Percentiles rank a stretch among this genome's conserved stretches.
Evolutionary conservation across 2,113 vertebrate genomes (phyloP).

Genomic region (Nothobranchius kuhntae): DNA sequence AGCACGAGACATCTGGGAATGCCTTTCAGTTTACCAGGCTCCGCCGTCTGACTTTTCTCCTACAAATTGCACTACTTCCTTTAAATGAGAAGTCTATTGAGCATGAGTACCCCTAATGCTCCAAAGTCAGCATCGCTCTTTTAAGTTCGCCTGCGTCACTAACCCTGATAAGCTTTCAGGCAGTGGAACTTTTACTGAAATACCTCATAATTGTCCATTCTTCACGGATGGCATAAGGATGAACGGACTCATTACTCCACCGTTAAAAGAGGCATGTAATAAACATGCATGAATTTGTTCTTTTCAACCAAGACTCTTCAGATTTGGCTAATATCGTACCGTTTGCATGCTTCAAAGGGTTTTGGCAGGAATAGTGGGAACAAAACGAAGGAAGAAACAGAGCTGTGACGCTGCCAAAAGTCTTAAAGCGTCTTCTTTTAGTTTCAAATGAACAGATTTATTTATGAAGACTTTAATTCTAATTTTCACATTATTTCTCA

Average conservation of each 20-base stretch:
- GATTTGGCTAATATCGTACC: slow-evolving; percentile 47
- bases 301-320: slow-evolving; percentile 51
- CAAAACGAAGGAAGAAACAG: slow-evolving; percentile 13
- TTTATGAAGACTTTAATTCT: slow-evolving; percentile 18
- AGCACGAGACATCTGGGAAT: slow-evolving; percentile 50
- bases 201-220: slow-evolving; percentile 71
- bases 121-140: slow-evolving; percentile 62
- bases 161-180: slow-evolving; percentile 65
- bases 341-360: slow-evolving; percentile 67
- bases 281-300: slow-evolving; percentile 63
- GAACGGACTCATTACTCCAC: slow-evolving; percentile 52
- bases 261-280: slow-evolving; percentile 74
- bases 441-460: slow-evolving; percentile 23
- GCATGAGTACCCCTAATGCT: slow-evolving; percentile 64
- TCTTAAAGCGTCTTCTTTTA: slow-evolving; percentile 25
- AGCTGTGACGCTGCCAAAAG: slow-evolving; percentile 8
- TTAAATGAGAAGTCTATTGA: slow-evolving; percentile 69
- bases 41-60: slow-evolving; percentile 38
- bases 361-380: slow-evolving; percentile 53
- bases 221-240: slow-evolving; percentile 62
- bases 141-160: slow-evolving; percentile 69
- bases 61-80: slow-evolving; percentile 60
- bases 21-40: slow-evolving; percentile 53
- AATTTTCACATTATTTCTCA: neutral
- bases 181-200: slow-evolving; percentile 62